Evolutionary conservation across 2,113 vertebrate species (phyloP).

Genomic region (Ictalurus furcatus): DNA sequence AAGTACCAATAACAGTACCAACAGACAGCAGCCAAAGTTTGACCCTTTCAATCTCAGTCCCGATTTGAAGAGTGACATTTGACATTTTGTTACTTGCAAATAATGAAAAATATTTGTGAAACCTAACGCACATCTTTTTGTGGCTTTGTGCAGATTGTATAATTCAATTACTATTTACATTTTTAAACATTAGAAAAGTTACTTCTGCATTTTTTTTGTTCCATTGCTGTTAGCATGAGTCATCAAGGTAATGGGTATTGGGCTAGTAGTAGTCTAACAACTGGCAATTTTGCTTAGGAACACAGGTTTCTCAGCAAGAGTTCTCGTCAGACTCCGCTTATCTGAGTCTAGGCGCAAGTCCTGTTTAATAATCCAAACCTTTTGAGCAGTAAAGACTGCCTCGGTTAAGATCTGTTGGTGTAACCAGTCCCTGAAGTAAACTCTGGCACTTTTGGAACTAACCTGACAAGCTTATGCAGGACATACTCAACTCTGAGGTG

Average conservation of each 20-base stretch:
- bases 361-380: not conserved
- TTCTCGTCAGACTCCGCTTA: not conserved
- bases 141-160: not conserved
- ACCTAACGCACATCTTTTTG: not conserved
- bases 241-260: not conserved
- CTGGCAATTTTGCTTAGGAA: not conserved
- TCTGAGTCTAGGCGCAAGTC: not conserved
- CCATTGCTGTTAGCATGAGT: not conserved
- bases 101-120: too few species aligned
- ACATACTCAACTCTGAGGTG: conserved; percentile 73
- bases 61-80: not conserved
- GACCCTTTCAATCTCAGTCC: not conserved
- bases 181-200: not conserved
- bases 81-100: too few species aligned
- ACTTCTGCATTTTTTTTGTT: not conserved
- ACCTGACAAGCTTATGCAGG: conserved; percentile 82
- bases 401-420: not conserved
- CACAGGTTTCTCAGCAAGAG: not conserved
- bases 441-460: conserved; percentile 13
- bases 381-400: not conserved
- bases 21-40: too few species aligned
- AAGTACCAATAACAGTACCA: not conserved
- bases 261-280: not conserved
- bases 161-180: not conserved
- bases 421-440: not conserved